A percentile compares a stretch with the other conserved stretches of the same genome.
Conservation (phyloP, 2,113 vertebrate genomes). For the Macrotus californicus region DNA sequence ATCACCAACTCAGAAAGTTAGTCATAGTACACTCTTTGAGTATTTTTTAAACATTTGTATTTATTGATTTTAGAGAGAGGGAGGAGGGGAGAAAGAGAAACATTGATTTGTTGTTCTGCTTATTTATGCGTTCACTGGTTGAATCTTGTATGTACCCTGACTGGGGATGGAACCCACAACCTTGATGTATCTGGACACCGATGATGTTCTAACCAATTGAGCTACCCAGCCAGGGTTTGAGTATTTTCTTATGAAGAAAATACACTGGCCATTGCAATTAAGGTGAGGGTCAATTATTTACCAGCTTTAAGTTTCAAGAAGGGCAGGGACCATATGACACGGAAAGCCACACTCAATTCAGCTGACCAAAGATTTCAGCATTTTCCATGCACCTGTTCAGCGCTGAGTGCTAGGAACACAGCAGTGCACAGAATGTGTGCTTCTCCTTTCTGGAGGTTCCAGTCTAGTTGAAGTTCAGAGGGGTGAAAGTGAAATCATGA, state of each 20-base stretch:
- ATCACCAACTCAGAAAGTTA: conserved; percentile 16
- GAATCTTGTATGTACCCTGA: too few species aligned
- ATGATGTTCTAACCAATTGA: too few species aligned
- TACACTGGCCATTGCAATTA: neutral
- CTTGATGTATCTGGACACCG: too few species aligned
- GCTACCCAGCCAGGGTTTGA: neutral
- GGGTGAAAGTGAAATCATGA: neutral
- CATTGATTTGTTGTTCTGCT: too few species aligned
- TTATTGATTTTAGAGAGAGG: too few species aligned
- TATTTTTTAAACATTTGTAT: neutral
- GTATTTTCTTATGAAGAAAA: conserved; percentile 2
- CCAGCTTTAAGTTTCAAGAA: conserved; percentile 32
- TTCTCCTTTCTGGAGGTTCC: neutral
- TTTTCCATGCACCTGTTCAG: neutral
- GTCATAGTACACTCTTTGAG: neutral
- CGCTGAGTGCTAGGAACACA: neutral
- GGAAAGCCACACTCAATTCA: neutral
- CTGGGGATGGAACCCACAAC: too few species aligned
- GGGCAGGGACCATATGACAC: neutral
- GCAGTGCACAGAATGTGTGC: neutral
- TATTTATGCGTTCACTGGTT: too few species aligned
- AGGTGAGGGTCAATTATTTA: neutral
- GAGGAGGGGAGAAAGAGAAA: too few species aligned
- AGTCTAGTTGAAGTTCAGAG: neutral
- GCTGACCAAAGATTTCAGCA: neutral